These are phyloP conservation scores for Rachycentron canadum DNA, from an alignment of 2,797 vertebrate genomes.

Conservation along the genomic window DNA sequence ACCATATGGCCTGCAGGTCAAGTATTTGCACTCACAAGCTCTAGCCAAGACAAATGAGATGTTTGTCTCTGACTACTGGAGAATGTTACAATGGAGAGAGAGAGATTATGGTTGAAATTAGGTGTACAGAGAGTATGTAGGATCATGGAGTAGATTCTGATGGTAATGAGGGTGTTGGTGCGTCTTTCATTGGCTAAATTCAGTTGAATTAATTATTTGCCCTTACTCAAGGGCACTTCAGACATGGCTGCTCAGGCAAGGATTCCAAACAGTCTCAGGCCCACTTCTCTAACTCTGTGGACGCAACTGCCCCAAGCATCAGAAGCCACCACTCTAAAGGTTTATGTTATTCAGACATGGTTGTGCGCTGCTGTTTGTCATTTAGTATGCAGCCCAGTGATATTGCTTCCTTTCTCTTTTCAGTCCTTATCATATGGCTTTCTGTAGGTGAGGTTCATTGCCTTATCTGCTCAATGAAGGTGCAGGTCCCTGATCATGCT, in stretches of 20 bases:
- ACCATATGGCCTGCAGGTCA: slow-evolving; percentile 50
- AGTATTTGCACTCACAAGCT: slow-evolving; percentile 40
- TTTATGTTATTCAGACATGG: neutral
- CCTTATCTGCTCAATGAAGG: slow-evolving; percentile 10
- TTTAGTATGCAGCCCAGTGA: neutral
- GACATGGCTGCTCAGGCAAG: neutral
- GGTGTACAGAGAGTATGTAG: neutral
- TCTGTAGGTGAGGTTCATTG: slow-evolving; percentile 22
- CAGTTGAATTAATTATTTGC: neutral
- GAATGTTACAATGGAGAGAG: slow-evolving; percentile 31
- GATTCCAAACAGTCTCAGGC: neutral
- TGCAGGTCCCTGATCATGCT: neutral
- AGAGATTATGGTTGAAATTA: slow-evolving; percentile 22
- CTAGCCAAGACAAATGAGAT: slow-evolving; percentile 61
- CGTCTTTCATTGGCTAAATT: neutral
- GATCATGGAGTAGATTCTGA: slow-evolving; percentile 17
- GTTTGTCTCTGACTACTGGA: slow-evolving; percentile 54
- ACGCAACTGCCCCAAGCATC: too few relatives aligned
- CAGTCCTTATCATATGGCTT: neutral
- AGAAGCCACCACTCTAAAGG: neutral
- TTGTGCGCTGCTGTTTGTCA: slow-evolving; percentile 5
- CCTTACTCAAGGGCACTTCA: too few relatives aligned
- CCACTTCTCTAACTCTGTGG: neutral
- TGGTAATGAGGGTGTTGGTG: slow-evolving; percentile 3
- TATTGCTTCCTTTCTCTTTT: slow-evolving; percentile 3